Percentiles rank a stretch among this genome's conserved stretches.
Conservation (phyloP, 2,888 invertebrate genomes). For the Aphrophora alni region DNA sequence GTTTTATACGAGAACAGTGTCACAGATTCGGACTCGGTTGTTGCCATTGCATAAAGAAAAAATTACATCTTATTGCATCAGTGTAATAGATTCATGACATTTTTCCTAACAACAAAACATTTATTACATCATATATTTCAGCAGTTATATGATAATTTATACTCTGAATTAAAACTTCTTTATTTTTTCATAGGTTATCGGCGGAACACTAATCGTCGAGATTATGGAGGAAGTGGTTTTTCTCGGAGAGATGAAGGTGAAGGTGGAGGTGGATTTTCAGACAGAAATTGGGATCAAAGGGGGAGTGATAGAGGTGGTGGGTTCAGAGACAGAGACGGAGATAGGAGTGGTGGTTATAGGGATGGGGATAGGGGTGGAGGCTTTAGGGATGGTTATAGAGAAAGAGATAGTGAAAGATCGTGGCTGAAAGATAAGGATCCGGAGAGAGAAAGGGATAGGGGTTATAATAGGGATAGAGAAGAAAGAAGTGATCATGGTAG, state of each 20-base stretch:
- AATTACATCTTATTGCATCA: no score
- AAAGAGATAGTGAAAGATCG: constrained; percentile 37
- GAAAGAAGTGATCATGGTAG: constrained; percentile 47
- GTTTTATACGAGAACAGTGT: no score
- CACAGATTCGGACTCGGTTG: no score
- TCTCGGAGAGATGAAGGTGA: constrained; percentile 19
- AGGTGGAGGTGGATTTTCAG: not conserved
- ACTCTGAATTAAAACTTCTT: no score
- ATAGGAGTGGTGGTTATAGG: constrained; percentile 6
- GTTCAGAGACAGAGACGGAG: constrained; percentile 51
- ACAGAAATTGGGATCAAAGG: constrained; percentile 25
- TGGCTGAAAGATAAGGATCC: constrained; percentile 40
- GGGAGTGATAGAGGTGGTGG: constrained; percentile 45
- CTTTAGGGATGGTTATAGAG: constrained; percentile 54
- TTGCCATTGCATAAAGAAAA: no score
- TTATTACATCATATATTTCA: no score
- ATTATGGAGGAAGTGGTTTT: not conserved
- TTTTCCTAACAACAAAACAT: no score
- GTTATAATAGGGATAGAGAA: constrained; percentile 51
- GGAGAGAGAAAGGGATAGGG: constrained; percentile 43
- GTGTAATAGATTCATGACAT: no score
- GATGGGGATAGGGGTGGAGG: no score
- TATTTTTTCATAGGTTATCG: constrained; percentile 21
- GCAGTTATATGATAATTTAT: no score
- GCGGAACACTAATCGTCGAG: not conserved